Base-by-base conservation (phyloP, 1,140 invertebrate species). In the Drosophila sechellia region DNA sequence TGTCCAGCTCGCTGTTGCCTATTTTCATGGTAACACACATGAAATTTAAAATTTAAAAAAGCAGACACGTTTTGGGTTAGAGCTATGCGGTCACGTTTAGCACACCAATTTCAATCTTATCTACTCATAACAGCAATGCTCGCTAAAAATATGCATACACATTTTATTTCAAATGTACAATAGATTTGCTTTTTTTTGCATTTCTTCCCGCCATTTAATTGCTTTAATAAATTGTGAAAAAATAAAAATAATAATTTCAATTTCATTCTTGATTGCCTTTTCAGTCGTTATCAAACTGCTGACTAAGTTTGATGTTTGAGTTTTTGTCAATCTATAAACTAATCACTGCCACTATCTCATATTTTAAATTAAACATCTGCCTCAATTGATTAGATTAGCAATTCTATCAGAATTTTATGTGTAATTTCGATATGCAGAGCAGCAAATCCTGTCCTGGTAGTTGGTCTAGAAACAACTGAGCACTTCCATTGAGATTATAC, bases 1-100 rank as follows among this genome's bases (percentile, higher is more conserved):
- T 15, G n/a, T 81, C 50, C 40, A 85, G 37, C 1, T 77, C 63
- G 13, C n/a, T 11, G 39, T 15, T 65, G 34, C 15, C 31, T 37
- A 58, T 53, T 75, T 76, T 75, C 53, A 76, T 73, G 56, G 43
- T 50, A 48, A 53, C 54, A 57, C 54, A 57, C 46, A 65, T 75
- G 48, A 58, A 65, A 75, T 73, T 48, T 58, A 22, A 76, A 22
- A 50, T 53, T 42, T 49, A 65, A 34, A 61, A 68, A 66, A 49
- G 27, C 31, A 66, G 12, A 55, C 68, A 57, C 59, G 35, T 35
- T 8, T 31, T 5, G 20, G 27, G 45, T 69, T 71, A 71, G 49
- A 60, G 27, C 42, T 39, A 40, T 20, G 6, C 12, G 6, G n/a
- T 46, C 42, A 66, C n/a, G 15, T 11, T 13, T 42, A 2, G 25